Evolutionary conservation across 2,113 vertebrate genomes (phyloP).

Genomic region (Morphnarchus princeps): DNA sequence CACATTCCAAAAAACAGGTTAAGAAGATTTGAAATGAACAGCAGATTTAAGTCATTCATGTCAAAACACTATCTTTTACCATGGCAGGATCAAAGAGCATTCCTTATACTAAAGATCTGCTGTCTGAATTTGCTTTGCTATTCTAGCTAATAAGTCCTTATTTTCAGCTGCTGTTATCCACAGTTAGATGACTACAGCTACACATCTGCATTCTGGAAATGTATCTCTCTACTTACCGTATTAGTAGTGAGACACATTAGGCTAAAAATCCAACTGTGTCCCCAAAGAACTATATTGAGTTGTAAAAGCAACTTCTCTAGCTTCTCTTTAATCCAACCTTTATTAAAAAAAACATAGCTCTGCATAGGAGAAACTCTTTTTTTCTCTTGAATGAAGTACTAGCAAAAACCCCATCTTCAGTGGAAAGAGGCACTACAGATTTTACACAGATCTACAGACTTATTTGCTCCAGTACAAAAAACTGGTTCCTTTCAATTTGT

Average conservation of each 20-base stretch:
- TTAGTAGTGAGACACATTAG: background rate
- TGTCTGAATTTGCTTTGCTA: background rate
- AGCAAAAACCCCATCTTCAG: background rate
- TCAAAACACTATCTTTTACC: background rate
- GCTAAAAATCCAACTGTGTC: background rate
- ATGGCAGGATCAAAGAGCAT: background rate
- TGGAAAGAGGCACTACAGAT: background rate
- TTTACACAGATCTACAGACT: background rate
- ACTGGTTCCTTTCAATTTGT: background rate
- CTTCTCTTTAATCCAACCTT: background rate
- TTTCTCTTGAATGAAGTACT: background rate
- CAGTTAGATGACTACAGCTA: background rate
- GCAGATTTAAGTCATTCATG: background rate
- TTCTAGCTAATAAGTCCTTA: background rate
- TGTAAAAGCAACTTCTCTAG: background rate
- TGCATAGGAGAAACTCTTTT: background rate
- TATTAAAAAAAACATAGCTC: background rate
- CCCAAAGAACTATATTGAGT: background rate
- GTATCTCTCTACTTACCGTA: background rate
- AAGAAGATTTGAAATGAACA: background rate
- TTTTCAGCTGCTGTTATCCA: background rate
- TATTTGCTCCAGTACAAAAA: background rate
- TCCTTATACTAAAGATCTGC: background rate
- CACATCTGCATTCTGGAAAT: background rate
- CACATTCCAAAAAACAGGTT: background rate